A percentile compares a stretch with the other conserved stretches of the same genome.
Evolutionary conservation across 2,888 invertebrate genomes (phyloP).

Genomic region (Drosophila macrospina): DNA sequence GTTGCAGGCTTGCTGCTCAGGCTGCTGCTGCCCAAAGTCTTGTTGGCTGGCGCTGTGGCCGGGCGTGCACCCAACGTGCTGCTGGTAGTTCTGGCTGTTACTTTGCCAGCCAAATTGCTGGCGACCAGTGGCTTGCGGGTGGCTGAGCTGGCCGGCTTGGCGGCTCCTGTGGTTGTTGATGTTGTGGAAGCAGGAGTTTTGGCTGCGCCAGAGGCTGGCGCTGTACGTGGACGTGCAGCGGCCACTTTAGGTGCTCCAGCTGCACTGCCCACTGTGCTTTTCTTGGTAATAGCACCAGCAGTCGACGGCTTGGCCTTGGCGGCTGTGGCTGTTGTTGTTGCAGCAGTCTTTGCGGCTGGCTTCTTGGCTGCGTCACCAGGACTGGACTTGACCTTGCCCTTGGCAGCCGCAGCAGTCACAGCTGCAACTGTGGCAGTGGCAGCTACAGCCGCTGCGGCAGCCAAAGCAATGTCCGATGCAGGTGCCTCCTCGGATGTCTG

Average conservation of each 20-base stretch:
- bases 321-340: slow-evolving; percentile 22
- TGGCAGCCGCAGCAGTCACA: slow-evolving; percentile 36
- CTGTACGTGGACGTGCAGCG: slow-evolving; percentile 73
- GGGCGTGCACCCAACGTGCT: slow-evolving; percentile 53
- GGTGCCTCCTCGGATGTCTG: slow-evolving; percentile 10
- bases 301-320: slow-evolving; percentile 56
- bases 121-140: slow-evolving; percentile 59
- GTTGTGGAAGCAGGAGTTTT: slow-evolving; percentile 43
- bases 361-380: slow-evolving; percentile 59
- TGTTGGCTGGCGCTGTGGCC: slow-evolving; percentile 60
- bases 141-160: slow-evolving; percentile 44
- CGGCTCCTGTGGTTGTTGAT: slow-evolving; percentile 40
- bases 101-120: slow-evolving; percentile 51
- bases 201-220: slow-evolving; percentile 53
- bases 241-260: slow-evolving; percentile 38
- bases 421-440: slow-evolving; percentile 39
- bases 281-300: slow-evolving; percentile 33
- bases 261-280: slow-evolving; percentile 20
- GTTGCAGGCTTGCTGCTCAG: slow-evolving; percentile 21
- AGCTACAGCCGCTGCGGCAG: slow-evolving; percentile 35
- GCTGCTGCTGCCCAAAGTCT: slow-evolving; percentile 29
- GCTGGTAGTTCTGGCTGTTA: slow-evolving; percentile 42
- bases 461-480: slow-evolving; percentile 15
- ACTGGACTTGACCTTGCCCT: slow-evolving; percentile 51
- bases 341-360: slow-evolving; percentile 39